Evolutionary conservation across 2,888 invertebrate species (phyloP).

Genomic region (Eretmocerus hayati): DNA sequence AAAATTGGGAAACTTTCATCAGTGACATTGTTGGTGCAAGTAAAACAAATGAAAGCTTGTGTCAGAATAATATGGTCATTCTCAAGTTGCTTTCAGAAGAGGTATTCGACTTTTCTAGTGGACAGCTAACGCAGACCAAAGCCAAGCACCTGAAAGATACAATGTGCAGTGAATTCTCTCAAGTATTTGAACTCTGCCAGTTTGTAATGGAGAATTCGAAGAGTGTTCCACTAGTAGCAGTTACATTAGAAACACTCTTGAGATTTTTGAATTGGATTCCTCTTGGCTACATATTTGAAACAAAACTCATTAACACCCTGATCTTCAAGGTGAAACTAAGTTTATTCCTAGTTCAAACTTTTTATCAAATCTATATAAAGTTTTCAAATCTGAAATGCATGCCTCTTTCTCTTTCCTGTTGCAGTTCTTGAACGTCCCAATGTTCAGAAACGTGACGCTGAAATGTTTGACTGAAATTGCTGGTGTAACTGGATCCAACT

Average conservation of each 20-base stretch:
- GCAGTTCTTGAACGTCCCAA: constrained; percentile 90
- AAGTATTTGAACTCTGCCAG: constrained; percentile 95
- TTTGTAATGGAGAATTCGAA: constrained; percentile 97
- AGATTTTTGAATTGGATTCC: constrained; percentile 99
- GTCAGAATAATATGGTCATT: constrained; percentile 99
- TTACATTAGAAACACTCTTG: constrained; percentile 91
- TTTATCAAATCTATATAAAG: too few relatives aligned
- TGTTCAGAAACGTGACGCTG: constrained; percentile 95
- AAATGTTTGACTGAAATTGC: constrained; percentile 99
- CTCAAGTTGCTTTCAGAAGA: constrained; percentile 96
- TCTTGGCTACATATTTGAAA: constrained; percentile 99
- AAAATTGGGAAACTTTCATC: constrained; percentile 99
- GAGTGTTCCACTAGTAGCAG: constrained; percentile 91
- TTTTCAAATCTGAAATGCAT: too few relatives aligned
- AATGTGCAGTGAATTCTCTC: constrained; percentile 98
- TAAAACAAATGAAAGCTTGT: constrained; percentile 96
- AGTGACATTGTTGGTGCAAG: constrained; percentile 98
- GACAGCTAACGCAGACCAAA: constrained; percentile 97
- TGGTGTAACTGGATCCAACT: constrained; percentile 79
- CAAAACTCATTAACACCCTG: constrained; percentile 88
- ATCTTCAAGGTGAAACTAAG: constrained; percentile 64
- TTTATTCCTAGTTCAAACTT: too few relatives aligned
- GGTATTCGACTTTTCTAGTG: constrained; percentile 97
- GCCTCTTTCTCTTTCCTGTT: too few relatives aligned
- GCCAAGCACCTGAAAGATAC: constrained; percentile 98